phyloP scores from a whole-genome alignment of 2,888 invertebrate species.

The Troides oblongomaculatus region DNA sequence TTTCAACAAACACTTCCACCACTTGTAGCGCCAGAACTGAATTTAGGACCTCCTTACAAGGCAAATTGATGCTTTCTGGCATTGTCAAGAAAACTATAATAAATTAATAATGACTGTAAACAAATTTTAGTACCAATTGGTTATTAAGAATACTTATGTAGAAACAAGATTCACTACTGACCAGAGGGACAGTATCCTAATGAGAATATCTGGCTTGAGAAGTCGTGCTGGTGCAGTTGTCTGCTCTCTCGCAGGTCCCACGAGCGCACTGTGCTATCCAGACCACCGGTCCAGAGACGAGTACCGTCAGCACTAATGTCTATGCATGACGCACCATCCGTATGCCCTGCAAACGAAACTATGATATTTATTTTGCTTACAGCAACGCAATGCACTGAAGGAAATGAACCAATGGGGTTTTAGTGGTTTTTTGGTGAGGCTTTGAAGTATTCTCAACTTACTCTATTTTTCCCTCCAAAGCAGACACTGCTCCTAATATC shows the following conservation, averaged over 20 bases:
- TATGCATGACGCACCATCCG: conserved; percentile 98
- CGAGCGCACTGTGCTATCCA: conserved; percentile 97
- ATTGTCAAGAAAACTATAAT: no score
- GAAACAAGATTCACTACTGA: conserved; percentile 37
- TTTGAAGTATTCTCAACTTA: no score
- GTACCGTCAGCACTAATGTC: conserved; percentile 97
- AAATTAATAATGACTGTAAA: no score
- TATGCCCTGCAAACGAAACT: conserved; percentile 82
- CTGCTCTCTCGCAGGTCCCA: conserved; percentile 97
- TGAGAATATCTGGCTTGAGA: conserved; percentile 93
- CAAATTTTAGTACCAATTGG: no score
- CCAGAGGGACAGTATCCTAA: conserved; percentile 95
- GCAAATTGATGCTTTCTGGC: no score
- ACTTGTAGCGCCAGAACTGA: no score
- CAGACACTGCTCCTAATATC: no score
- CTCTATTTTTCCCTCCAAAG: no score
- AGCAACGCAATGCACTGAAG: background rate
- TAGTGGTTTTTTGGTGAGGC: no score
- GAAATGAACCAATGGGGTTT: background rate
- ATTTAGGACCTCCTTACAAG: no score
- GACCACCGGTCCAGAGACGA: conserved; percentile 94
- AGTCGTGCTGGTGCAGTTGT: conserved; percentile 97
- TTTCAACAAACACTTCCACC: no score
- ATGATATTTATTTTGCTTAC: background rate
- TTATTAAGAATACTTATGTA: no score